phyloP scores from a whole-genome alignment of 1,140 invertebrate genomes.

The Atta cephalotes region DNA sequence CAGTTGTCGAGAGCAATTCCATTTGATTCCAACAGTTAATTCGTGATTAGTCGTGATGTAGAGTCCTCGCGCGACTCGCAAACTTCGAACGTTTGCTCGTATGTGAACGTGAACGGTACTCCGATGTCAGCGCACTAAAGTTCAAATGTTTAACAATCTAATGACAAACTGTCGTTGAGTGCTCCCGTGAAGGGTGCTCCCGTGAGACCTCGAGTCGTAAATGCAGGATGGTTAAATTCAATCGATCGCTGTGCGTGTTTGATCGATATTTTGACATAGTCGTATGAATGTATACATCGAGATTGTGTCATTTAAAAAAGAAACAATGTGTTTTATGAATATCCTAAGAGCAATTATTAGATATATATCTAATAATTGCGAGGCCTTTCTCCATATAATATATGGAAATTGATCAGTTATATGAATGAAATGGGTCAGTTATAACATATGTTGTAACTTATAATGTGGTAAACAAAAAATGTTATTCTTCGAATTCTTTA shows the following conservation, averaged over 20 bases:
- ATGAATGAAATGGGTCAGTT: too few relatives aligned
- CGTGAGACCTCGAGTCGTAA: conserved; percentile 13
- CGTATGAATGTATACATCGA: conserved; percentile 15
- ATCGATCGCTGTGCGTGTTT: neutral
- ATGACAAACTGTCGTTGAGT: conserved; percentile 26
- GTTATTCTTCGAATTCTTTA: too few relatives aligned
- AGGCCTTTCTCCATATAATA: too few relatives aligned
- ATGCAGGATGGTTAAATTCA: conserved; percentile 10
- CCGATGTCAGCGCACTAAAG: conserved; percentile 1
- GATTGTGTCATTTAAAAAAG: conserved; percentile 8
- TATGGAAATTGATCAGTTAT: too few relatives aligned
- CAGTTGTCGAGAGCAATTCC: neutral
- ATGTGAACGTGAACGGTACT: conserved; percentile 28
- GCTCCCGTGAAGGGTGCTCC: neutral
- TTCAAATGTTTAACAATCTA: conserved; percentile 25
- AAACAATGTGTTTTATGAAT: neutral
- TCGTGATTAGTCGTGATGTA: neutral
- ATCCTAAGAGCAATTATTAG: too few relatives aligned
- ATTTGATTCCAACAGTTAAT: neutral
- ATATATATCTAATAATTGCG: too few relatives aligned
- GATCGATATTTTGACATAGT: neutral
- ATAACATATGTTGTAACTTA: too few relatives aligned
- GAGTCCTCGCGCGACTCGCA: neutral
- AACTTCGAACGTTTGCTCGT: conserved; percentile 15
- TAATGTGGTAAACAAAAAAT: too few relatives aligned